A percentile compares a stretch with the other conserved stretches of the same genome.
Evolutionary conservation across 35 echinoderm and acorn worm species (phyloP).

Genomic region (Heliocidaris erythrogramma): DNA sequence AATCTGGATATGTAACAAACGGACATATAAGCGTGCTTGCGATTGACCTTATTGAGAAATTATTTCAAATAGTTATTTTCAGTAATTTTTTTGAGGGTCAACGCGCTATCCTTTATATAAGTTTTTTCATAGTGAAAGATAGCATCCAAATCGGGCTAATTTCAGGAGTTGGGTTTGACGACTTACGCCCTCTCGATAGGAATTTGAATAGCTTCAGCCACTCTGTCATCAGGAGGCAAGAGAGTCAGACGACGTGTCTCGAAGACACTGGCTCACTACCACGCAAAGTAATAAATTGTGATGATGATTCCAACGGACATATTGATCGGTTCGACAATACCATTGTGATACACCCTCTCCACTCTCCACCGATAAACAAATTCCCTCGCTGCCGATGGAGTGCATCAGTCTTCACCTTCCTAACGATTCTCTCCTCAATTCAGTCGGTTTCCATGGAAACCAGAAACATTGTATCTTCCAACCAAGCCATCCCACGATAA

Average conservation of each 20-base stretch:
- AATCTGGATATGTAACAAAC: too few species aligned
- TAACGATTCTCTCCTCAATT: neutral
- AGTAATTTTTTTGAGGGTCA: too few species aligned
- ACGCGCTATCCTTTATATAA: too few species aligned
- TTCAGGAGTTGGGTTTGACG: neutral
- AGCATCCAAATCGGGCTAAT: neutral
- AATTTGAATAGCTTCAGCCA: neutral
- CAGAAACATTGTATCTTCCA: neutral
- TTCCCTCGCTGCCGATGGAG: neutral
- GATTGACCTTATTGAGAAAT: too few species aligned
- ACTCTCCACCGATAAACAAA: neutral
- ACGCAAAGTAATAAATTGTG: neutral
- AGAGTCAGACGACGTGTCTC: neutral
- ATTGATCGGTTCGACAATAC: slow-evolving; percentile 1
- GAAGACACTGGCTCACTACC: neutral
- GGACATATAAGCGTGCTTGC: too few species aligned
- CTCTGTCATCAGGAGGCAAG: neutral
- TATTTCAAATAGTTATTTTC: too few species aligned
- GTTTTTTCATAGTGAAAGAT: neutral
- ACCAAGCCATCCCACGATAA: neutral
- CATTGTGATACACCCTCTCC: neutral
- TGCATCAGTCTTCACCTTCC: neutral
- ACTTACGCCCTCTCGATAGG: neutral
- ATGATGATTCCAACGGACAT: neutral
- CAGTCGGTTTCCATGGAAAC: neutral